Base-by-base conservation (phyloP, 2,113 vertebrate genomes). In the Taxidea taxus region DNA sequence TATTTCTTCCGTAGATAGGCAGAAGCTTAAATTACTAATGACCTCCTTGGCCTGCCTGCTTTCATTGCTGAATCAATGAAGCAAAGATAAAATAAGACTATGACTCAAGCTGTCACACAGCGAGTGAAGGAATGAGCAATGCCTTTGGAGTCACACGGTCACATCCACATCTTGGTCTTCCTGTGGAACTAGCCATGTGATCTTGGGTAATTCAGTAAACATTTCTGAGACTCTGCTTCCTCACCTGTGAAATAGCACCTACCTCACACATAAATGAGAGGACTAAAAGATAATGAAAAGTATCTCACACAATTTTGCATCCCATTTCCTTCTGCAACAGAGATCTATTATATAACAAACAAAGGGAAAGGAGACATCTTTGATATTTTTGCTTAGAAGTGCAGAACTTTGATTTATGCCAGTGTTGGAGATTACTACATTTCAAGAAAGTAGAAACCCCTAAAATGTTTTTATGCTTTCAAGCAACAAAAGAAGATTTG, bases 1-100 rank as follows among this genome's bases (percentile, higher is more conserved):
- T 95, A 37, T 91, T 94, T 95, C 84, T 70, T 80, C 87, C 14
- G 27, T 62, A 66, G 87, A 75, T 66, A 51, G 89, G 44, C 82
- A 93, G 93, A 91, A 97, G 62, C 90, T 94, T 97, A 91, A 97
- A 97, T 96, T 95, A 97, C 95, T 97, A 96, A 96, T 97, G 97
- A 93, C 83, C 83, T 97, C 78, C 42, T 93, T 96, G 97, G 95
- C 80, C 84, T 83, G 80, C 56, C 34, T 86, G 60, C 72, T 75
- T 91, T 81, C 96, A 81, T 77, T 80, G 89, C 75, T 75, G 81
- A 93, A 95, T 95, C 96, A 88, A 95, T 95, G 93, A 96, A 92
- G 74, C 80, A 83, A 95, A 94, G 87, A 94, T 96, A 97, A 98
- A 97, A 96, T 97, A 96, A 96, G 97, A 87, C 54, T 47, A 75